Evolutionary conservation across 2,113 vertebrate species (phyloP), one percentile per base, ranked within the genome.

Genomic region (Vicugna pacos): DNA sequence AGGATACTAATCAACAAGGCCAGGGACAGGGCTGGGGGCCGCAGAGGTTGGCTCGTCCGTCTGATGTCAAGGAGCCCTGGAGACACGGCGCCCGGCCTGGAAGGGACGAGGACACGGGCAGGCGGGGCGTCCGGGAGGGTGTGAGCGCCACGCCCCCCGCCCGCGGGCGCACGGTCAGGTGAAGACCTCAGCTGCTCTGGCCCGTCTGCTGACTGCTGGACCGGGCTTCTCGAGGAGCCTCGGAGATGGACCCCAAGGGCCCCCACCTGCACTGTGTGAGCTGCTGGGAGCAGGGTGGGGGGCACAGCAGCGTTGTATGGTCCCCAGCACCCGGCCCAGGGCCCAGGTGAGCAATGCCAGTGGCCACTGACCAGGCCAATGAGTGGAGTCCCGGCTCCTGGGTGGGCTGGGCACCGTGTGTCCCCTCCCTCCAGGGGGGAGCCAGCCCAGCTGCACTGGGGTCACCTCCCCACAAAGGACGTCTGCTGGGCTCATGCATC

Each of bases 201-300:
- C 2, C 26, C 1, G 3, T 5, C 38, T n/a, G 8, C 67, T 6
- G 67, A 32, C 19, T 6, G 2, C 38, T 26, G 26, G 50, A 13
- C 76, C 1, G 5, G 6, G 24, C 17, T 73, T 62, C 56, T 30
- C 56, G 13, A 26, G n/a, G 52, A 5, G 1, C 46, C 46, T 54
- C 13, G 0, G n/a, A 60, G 28, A 6, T 2, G 67, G 54, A 24
- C 16, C 35, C 48, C 52, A 8, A 5, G 38, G 46, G 26, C 0
- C 48, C 11, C 46, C 0, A 0, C 8, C 16, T 5, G 0, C 22
- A 7, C 19, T 6, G 6, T 30, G 28, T 38, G 46, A 0, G 14
- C 17, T 24, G 67, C 76, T 3, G 15, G 42, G 70, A 15, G 6
- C 6, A 6, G 42, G 10, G 54, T 12, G 1, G 22, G 10, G 0